Evolutionary conservation across 2,113 vertebrate species (phyloP).

Genomic region (Cyprichromis sp.): DNA sequence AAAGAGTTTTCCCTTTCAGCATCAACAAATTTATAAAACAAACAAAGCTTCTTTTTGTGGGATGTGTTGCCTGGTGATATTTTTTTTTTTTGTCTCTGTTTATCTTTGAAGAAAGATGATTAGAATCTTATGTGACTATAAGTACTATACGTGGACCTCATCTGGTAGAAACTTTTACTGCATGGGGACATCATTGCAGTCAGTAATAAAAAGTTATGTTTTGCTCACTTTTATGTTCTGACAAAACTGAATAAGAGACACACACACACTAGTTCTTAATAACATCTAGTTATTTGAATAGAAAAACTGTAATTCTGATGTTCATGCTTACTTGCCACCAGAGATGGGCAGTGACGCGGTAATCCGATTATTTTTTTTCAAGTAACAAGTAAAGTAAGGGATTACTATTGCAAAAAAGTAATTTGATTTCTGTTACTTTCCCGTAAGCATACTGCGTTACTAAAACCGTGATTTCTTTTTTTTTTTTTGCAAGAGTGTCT

Average conservation of each 20-base stretch:
- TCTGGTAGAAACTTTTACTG: not conserved
- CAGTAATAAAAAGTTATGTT: not conserved
- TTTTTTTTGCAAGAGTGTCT: too few relatives aligned
- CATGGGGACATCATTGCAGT: not conserved
- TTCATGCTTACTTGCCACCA: not conserved
- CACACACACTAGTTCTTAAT: not conserved
- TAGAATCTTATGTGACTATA: not conserved
- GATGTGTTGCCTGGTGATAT: not conserved
- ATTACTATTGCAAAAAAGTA: not conserved
- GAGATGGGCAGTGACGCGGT: not conserved
- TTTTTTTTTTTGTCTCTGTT: not conserved
- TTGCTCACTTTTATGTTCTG: not conserved
- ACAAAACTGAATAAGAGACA: not conserved
- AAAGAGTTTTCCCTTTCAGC: not conserved
- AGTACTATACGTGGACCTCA: not conserved
- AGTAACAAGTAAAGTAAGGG: not conserved
- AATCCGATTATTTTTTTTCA: not conserved
- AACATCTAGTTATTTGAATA: not conserved
- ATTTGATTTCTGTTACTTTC: not conserved
- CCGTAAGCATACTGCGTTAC: not conserved
- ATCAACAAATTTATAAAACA: not conserved
- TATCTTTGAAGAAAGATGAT: not conserved
- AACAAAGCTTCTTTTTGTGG: not conserved
- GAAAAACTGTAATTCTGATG: not conserved
- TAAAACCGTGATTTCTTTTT: too few relatives aligned